phyloP scores from a whole-genome alignment of 2,888 invertebrate genomes.

The Athripsodes cinereus region DNA sequence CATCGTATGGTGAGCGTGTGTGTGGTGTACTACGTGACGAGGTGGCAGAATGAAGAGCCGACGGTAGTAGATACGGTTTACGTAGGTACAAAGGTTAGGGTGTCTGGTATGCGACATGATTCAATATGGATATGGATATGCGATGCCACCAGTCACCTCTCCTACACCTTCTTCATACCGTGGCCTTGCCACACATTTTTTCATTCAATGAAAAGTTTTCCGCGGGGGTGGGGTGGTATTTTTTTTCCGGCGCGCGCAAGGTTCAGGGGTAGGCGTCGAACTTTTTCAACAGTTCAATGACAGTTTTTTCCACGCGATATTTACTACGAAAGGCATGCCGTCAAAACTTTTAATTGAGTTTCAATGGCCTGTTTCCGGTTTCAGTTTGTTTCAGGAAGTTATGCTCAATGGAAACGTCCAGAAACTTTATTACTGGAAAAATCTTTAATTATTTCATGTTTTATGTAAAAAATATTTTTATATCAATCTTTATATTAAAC shows the following conservation, averaged over 20 bases:
- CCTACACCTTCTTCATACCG: conserved; percentile 24
- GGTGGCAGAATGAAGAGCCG: background rate
- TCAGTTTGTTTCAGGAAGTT: background rate
- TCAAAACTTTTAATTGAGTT: conserved; percentile 24
- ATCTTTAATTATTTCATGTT: no score
- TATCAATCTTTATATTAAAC: no score
- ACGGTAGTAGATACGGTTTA: background rate
- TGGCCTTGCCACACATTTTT: conserved; percentile 56
- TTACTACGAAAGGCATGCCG: conserved; percentile 16
- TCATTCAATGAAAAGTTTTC: conserved; percentile 58
- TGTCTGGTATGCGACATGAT: conserved; percentile 7
- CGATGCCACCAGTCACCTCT: no score
- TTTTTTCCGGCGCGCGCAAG: conserved; percentile 38
- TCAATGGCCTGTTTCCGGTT: conserved; percentile 12
- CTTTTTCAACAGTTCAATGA: conserved; percentile 22
- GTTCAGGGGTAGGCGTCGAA: conserved; percentile 22
- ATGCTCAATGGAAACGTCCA: background rate
- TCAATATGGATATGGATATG: no score
- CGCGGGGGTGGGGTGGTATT: conserved; percentile 42
- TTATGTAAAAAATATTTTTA: no score
- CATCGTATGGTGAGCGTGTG: no score
- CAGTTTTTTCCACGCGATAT: conserved; percentile 23
- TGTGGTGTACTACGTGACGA: background rate
- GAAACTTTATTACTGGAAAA: no score
- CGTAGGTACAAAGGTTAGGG: background rate